phyloP scores from a whole-genome alignment of 2,113 vertebrate species.

The Bolborhynchus lineola region DNA sequence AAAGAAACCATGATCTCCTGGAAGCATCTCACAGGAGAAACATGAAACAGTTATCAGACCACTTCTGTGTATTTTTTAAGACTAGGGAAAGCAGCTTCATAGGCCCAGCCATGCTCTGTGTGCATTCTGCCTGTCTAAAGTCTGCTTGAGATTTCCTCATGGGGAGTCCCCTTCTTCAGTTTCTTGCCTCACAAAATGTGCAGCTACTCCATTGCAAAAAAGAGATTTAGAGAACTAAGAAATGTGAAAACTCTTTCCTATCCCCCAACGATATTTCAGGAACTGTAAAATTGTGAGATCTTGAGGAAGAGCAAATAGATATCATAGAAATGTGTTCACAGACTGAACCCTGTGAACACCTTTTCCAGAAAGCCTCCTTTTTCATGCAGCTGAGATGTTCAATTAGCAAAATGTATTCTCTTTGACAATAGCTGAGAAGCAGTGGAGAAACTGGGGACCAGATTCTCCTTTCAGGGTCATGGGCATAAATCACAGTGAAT shows the following conservation, averaged over 20 bases:
- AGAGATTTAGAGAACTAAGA: background rate
- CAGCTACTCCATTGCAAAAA: background rate
- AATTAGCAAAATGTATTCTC: background rate
- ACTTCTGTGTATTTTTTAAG: background rate
- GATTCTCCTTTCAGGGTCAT: fast-evolving
- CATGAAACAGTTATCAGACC: background rate
- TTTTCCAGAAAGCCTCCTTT: background rate
- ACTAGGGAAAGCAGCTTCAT: background rate
- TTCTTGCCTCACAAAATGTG: background rate
- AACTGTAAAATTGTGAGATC: background rate
- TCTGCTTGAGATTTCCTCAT: background rate
- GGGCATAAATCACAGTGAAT: background rate
- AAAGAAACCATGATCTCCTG: background rate
- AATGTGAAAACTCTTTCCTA: background rate
- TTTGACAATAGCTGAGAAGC: background rate
- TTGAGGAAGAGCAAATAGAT: background rate
- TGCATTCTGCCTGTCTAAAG: background rate
- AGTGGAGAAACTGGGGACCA: background rate
- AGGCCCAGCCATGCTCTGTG: background rate
- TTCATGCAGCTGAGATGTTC: background rate
- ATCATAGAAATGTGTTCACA: background rate
- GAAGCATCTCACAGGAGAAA: background rate
- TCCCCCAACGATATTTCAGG: background rate
- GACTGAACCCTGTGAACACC: background rate
- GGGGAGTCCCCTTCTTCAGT: background rate